phyloP scores from a whole-genome alignment of 2,888 invertebrate genomes.

The Ophioninae sp. region DNA sequence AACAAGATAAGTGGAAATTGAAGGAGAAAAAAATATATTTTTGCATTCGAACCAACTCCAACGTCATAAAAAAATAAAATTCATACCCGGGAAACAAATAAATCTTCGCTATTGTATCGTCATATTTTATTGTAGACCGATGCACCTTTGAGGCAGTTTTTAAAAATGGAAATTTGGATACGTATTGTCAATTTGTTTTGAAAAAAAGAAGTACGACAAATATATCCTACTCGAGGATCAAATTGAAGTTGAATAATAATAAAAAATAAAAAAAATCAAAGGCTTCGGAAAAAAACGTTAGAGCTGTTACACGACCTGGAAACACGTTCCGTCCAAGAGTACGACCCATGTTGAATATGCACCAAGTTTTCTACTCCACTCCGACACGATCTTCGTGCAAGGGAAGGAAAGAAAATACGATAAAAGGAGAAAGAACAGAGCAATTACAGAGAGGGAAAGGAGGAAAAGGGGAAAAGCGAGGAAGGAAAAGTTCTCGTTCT shows the following conservation, averaged over 20 bases:
- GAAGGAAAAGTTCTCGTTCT: conserved; percentile 1
- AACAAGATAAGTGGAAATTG: too few relatives aligned
- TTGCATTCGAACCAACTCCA: too few relatives aligned
- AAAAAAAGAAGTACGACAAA: background rate
- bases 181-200: background rate
- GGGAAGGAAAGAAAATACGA: background rate
- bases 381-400: conserved; percentile 11
- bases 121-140: background rate
- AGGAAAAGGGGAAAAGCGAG: background rate
- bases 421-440: conserved; percentile 4
- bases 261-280: background rate
- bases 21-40: too few relatives aligned
- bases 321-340: conserved; percentile 31
- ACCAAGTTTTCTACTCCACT: conserved; percentile 32
- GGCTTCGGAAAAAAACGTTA: background rate
- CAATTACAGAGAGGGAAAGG: background rate
- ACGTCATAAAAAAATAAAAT: too few relatives aligned
- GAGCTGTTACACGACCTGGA: background rate
- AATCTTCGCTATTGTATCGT: background rate
- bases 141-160: background rate
- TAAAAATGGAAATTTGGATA: too few relatives aligned
- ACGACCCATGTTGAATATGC: conserved; percentile 45
- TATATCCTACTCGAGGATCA: background rate
- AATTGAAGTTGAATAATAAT: background rate
- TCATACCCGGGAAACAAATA: too few relatives aligned